These are phyloP conservation scores for Motacilla tschutschensis DNA, from an alignment of 2,113 vertebrate species.

Conservation along the genomic window DNA sequence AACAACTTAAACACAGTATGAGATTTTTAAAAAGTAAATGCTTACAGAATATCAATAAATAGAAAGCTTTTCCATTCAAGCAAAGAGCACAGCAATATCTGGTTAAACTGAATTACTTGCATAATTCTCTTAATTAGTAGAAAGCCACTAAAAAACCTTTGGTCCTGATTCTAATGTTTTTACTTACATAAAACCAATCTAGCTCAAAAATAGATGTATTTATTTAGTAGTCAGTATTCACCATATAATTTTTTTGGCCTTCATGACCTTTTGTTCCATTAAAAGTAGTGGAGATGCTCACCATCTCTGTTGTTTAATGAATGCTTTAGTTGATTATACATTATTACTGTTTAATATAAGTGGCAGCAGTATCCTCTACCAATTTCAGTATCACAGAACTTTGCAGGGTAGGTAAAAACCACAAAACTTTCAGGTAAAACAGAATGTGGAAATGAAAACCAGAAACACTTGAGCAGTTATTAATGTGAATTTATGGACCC, in stretches of 20 bases:
- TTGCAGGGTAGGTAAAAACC: background rate
- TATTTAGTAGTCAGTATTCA: background rate
- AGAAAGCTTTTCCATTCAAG: constrained; percentile 1
- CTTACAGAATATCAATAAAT: background rate
- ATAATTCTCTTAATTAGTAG: background rate
- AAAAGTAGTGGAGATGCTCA: background rate
- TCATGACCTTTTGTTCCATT: background rate
- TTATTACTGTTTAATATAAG: background rate
- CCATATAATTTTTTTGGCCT: background rate
- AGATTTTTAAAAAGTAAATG: background rate
- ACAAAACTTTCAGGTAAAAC: background rate
- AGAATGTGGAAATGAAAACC: background rate
- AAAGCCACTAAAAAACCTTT: background rate
- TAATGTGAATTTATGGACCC: background rate
- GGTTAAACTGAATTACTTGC: background rate
- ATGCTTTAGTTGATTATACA: background rate
- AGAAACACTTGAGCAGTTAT: background rate
- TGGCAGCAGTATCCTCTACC: background rate
- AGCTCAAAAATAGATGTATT: background rate
- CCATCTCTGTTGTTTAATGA: background rate
- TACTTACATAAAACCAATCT: background rate
- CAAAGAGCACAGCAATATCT: background rate
- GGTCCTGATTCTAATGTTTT: background rate
- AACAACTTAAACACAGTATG: background rate
- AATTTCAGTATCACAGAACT: background rate